Conservation (phyloP, 2,113 vertebrate species). For the Arvicanthis niloticus region DNA sequence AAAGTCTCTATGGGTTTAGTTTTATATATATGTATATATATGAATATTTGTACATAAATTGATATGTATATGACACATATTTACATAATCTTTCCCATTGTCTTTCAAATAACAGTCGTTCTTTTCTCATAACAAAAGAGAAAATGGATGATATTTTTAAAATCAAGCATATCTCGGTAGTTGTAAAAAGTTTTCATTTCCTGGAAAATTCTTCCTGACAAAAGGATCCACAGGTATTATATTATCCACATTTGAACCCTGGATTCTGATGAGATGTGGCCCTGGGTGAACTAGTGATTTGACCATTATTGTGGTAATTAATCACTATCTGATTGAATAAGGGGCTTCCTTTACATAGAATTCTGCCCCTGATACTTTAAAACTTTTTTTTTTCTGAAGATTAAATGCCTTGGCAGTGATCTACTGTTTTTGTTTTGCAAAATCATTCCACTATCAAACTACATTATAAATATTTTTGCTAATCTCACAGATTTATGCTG, state of each 20-base stretch:
- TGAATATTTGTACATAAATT: background rate
- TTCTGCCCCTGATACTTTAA: background rate
- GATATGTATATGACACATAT: background rate
- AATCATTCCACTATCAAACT: background rate
- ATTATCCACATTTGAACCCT: background rate
- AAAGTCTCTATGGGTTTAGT: background rate
- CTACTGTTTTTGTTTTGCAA: background rate
- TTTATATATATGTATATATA: background rate
- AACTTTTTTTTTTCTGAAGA: background rate
- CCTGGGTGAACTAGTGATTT: rapidly evolving
- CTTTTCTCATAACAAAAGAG: background rate
- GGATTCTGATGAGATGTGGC: background rate
- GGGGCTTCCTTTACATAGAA: too few species aligned
- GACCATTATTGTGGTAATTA: background rate
- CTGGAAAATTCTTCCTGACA: background rate
- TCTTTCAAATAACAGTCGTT: background rate
- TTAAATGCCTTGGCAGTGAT: background rate
- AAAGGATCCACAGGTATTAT: background rate
- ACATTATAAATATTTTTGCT: background rate
- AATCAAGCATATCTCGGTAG: background rate
- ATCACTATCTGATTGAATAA: background rate
- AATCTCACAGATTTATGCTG: background rate
- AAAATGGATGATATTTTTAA: too few species aligned
- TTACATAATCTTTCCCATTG: background rate
- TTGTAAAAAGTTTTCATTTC: background rate